These are phyloP conservation scores for Calliphora vomitoria DNA, from an alignment of 2,888 invertebrate species.

Conservation along the genomic window DNA sequence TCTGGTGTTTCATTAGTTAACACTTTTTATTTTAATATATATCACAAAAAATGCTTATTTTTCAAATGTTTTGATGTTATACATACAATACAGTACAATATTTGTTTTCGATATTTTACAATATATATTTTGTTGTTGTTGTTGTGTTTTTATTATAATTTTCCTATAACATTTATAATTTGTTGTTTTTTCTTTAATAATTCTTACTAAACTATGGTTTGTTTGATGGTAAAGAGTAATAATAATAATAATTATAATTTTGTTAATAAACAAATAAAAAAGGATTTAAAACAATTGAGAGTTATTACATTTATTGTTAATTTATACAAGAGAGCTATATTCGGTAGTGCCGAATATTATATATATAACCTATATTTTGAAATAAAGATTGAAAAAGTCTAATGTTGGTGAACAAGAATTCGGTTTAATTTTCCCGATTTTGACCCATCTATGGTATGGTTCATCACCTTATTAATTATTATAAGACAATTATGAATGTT, in stretches of 20 bases:
- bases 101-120: constrained; percentile 28
- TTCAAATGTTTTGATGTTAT: constrained; percentile 58
- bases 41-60: constrained; percentile 70
- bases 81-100: constrained; percentile 46
- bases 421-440: too few species aligned
- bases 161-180: constrained; percentile 51
- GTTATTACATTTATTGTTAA: not conserved
- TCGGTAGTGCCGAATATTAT: too few species aligned
- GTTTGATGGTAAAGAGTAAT: constrained; percentile 27
- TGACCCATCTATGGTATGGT: too few species aligned
- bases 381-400: too few species aligned
- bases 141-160: constrained; percentile 30
- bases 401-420: too few species aligned
- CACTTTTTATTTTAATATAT: constrained; percentile 55
- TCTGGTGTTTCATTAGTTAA: constrained; percentile 52
- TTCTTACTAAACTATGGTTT: constrained; percentile 63
- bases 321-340: too few species aligned
- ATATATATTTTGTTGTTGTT: not conserved
- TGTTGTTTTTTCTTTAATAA: constrained; percentile 33
- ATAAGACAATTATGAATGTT: too few species aligned
- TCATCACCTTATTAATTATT: too few species aligned
- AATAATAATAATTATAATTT: not conserved
- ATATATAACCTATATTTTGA: too few species aligned
- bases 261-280: not conserved
- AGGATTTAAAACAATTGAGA: constrained; percentile 31